Evolutionary conservation across 2,113 vertebrate species (phyloP), one percentile per base, ranked within the genome.

Genomic region (Paratilapia polleni): DNA sequence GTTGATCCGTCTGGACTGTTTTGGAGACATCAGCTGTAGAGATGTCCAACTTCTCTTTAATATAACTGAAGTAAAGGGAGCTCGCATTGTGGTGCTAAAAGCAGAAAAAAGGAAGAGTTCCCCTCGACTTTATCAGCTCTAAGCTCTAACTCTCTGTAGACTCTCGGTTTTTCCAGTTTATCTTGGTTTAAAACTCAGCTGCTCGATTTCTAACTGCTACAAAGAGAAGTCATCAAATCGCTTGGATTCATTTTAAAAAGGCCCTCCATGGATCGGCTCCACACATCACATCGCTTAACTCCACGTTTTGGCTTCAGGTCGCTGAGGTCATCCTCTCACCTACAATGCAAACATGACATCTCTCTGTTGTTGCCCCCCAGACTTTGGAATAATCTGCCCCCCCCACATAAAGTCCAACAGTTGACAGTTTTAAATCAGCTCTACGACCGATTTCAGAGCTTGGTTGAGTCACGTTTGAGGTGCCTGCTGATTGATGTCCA

Each of bases 1-100:
- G 34, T 38, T 64, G 4, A 36, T 36, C 34, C 6, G 34, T 47
- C 43, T 47, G 41, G 41, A 43, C 4, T 47, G 38, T 66, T 14
- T 15, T 38, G 3, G n/a, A 24, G 63, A 64, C 2, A 0, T 22
- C 36, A 4, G 9, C 59, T 3, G 28, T 2, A 0, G 17, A 34
- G 60, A 64, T 2, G n/a, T 24, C 36, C 2, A 15, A 22, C 38
- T 1, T 43, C n/a, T 66, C 63, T 26, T 13, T 17, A 26, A 24
- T 13, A 6, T 49, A 26, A 22, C 63, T 66, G 63, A 66, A 66
- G 38, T 43, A 24, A 24, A 43, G 12, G 38, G 0, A 17, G 63
- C 38, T 17, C 34, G 12, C 20, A n/a, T 34, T 20, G 12, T 38
- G 61, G 34, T 0, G 34, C 62, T 2, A 34, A 41, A 3, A 14